Evolutionary conservation across 2,113 vertebrate genomes (phyloP), one percentile per base, ranked within the genome.

Genomic region (Amazona guildingii): DNA sequence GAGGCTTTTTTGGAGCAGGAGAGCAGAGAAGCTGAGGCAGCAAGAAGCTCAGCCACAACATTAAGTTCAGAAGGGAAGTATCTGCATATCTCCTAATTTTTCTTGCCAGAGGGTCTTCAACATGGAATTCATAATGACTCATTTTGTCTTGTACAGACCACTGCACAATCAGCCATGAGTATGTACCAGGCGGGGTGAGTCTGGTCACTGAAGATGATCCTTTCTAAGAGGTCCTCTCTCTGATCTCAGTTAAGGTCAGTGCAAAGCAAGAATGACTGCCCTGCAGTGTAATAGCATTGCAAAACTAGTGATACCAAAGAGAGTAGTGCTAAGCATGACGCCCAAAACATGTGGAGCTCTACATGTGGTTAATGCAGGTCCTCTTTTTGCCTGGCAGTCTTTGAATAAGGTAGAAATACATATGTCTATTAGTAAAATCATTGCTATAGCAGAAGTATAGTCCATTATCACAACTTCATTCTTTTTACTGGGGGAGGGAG

Each of bases 401-500:
- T 90, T 78, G 44, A 57, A 23, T 41, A 39, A 70, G 2, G 13
- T 24, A 63, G 37, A 63, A 93, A 66, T 21, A 54, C 12, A 15
- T 5, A 3, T 43, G 7, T 43, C 70, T 74, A 20, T 70, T 31
- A 77, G 24, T 49, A 49, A 82, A 94, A n/a, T 43, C 4, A 9
- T 37, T 68, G 13, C 3, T 62, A 41, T 57, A 15, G 11, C 37
- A 67, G 27, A n/a, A 68, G n/a, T 39, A 35, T 7, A 49, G 16
- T 28, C 63, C 18, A 9, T 48, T 48, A 43, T 31, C 10, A 54
- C 64, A 17, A 59, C 14, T 54, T 48, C 21, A 44, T 77, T 61
- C 1, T 51, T 73, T 64, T 49, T 3, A 59, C 21, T 0, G 6
- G 21, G 13, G 17, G 1, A 35, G 9, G 13, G 20, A n/a, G 21